Base-by-base conservation (phyloP, 2,888 invertebrate genomes). In the Spatulosminthurus flaviceps region DNA sequence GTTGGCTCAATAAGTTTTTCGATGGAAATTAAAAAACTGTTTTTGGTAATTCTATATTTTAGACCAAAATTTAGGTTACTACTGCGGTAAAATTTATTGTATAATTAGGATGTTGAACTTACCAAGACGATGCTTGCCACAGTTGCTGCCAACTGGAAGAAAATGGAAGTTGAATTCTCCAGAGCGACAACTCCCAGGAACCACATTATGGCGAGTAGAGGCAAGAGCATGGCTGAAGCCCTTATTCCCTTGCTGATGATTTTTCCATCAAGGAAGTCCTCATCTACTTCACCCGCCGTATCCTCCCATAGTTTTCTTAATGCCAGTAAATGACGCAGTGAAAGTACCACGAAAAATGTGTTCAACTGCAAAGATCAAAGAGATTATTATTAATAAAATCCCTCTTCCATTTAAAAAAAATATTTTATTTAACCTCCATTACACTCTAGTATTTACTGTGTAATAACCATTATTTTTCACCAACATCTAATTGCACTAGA, bases 121-220 rank as follows among this genome's bases (percentile, higher is more conserved):
- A 87, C 87, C 84, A 87, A 86, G 79, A 86, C 82, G 69, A 86
- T 86, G 80, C 86, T 87, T 80, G 87, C 86, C 61, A 86, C 82
- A 66, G 87, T 86, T 80, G 87, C 87, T 51, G 87, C 86, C 41
- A 86, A 82, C 77, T 87, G 87, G 78, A 88, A 87, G 78, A 86
- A 86, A 77, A 87, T 86, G 64, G 87, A 87, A 64, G 88, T 88
- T 1, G 91, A 90, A 86, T 93, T 92, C 86, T 93, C 93, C 61
- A 93, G 89, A 0, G 93, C 92, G 41, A 93, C 89, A 4, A 93
- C 92, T 0, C 92, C 92, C 87, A 92, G 90, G 84, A 93, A 92
- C 93, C 93, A 93, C 85, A 92, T 91, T 24, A 93, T 90, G 16
- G 92, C 91, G 86, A 92, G 92, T 82, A 92, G 90, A 21, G 93